Conservation (phyloP, 2,113 vertebrate genomes). For the Numenius arquata region DNA sequence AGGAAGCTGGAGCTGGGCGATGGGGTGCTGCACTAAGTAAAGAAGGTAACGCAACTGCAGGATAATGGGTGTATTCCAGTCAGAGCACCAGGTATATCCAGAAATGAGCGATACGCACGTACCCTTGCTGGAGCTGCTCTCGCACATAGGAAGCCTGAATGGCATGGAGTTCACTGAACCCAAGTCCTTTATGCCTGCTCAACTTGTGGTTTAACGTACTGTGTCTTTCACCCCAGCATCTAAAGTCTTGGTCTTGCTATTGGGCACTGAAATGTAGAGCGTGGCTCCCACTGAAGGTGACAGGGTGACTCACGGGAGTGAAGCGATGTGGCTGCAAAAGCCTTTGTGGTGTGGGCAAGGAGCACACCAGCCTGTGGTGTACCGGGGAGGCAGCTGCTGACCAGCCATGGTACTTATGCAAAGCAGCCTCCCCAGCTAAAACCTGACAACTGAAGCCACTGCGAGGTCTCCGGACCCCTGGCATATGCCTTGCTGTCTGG, state of each 20-base stretch:
- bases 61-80: neutral
- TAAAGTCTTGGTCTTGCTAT: neutral
- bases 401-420: neutral
- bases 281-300: neutral
- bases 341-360: neutral
- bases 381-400: neutral
- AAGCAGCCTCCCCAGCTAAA: neutral
- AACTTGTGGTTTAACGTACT: neutral
- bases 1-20: neutral
- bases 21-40: neutral
- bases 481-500: fast-evolving
- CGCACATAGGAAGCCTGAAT: neutral
- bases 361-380: fast-evolving
- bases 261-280: neutral
- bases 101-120: fast-evolving
- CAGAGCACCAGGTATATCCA: neutral
- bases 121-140: neutral
- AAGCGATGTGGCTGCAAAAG: neutral
- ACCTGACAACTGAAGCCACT: neutral
- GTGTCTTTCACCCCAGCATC: neutral
- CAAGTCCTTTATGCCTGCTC: neutral
- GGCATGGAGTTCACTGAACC: neutral
- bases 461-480: neutral
- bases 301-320: fast-evolving
- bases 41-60: neutral